A percentile compares a stretch with the other conserved stretches of the same genome.
Conservation (phyloP, 2,113 vertebrate species). For the Drymodes brunneopygia region DNA sequence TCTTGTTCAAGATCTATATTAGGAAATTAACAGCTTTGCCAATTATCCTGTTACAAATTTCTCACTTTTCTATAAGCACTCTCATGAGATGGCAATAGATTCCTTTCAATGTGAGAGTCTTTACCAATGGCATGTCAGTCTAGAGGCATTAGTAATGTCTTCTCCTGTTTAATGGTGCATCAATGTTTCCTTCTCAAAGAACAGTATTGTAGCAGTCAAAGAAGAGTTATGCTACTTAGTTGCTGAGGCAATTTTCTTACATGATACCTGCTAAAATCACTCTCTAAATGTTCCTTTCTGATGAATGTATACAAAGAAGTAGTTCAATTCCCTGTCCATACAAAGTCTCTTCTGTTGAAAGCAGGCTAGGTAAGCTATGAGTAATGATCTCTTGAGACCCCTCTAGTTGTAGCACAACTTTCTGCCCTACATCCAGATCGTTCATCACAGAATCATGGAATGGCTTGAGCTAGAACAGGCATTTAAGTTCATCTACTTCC, state of each 20-base stretch:
- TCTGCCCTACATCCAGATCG: background rate
- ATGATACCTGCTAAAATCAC: background rate
- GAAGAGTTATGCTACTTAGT: background rate
- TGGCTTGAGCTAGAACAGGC: too few relatives aligned
- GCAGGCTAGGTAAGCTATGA: background rate
- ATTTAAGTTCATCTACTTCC: background rate
- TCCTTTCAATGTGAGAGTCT: background rate
- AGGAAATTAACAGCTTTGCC: slow-evolving; percentile 1
- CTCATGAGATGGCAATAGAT: background rate
- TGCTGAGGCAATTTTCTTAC: background rate
- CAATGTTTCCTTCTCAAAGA: background rate
- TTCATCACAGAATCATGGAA: background rate
- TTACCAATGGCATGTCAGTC: background rate
- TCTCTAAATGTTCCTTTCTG: background rate
- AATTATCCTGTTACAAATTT: background rate
- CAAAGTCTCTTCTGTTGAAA: background rate
- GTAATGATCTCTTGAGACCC: background rate
- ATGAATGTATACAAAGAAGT: background rate
- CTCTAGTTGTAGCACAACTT: background rate
- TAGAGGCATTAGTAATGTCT: background rate
- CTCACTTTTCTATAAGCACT: background rate
- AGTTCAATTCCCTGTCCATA: background rate
- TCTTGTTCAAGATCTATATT: background rate
- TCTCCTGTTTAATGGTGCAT: background rate
- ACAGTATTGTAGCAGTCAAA: background rate